Evolutionary conservation across 1,140 invertebrate species (phyloP).

Genomic region (Papilio helenus): DNA sequence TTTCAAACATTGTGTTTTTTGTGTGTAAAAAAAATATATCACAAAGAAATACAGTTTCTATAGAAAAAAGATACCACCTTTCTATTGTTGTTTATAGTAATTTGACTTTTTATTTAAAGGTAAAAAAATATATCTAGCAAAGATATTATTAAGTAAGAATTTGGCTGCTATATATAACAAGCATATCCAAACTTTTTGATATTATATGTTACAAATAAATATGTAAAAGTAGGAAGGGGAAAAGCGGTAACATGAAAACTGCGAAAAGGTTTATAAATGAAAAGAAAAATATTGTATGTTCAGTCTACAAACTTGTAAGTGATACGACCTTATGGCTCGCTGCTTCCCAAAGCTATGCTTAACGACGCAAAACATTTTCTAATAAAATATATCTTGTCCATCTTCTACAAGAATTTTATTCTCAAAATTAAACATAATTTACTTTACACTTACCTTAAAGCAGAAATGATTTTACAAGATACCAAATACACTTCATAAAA

Average conservation of each 20-base stretch:
- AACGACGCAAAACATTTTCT: constrained; percentile 10
- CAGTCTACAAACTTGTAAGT: constrained; percentile 8
- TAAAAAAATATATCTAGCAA: neutral
- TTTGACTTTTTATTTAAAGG: neutral
- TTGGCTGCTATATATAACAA: no score
- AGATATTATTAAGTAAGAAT: no score
- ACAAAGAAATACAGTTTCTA: neutral
- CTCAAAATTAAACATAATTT: neutral
- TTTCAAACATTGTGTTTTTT: neutral
- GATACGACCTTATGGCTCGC: constrained; percentile 3
- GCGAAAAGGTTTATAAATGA: neutral
- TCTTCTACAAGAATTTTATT: neutral
- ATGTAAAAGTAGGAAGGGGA: neutral
- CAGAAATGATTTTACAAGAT: neutral
- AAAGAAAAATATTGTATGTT: neutral
- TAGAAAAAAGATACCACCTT: neutral
- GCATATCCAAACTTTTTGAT: no score
- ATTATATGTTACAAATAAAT: neutral
- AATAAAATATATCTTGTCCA: neutral
- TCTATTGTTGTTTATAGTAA: neutral
- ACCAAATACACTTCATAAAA: no score
- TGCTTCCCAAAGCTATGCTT: constrained; percentile 11
- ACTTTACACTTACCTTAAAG: neutral
- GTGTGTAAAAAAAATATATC: neutral
- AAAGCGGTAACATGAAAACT: neutral